Percentiles rank a stretch among this genome's conserved stretches.
Conservation (phyloP, 2,888 invertebrate species). For the Lepidocyrtinus sp. region DNA sequence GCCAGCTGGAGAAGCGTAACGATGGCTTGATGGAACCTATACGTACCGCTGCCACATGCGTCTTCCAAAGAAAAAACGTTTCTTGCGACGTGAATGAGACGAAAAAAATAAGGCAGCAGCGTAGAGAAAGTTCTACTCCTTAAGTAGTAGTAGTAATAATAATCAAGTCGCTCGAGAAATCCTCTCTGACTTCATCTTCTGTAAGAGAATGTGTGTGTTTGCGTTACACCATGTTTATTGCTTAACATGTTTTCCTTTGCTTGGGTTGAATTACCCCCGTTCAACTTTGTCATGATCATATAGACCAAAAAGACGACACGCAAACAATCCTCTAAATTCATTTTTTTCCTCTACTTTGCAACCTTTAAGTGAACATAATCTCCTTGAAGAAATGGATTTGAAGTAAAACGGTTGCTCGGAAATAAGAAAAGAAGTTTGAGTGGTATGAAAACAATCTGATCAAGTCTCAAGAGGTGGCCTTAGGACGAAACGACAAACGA, state of each 20-base stretch:
- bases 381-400: not conserved
- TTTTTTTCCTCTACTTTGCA: not conserved
- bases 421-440: not conserved
- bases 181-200: not conserved
- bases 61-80: not conserved
- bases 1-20: not conserved
- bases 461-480: not conserved
- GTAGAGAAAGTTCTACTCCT: not conserved
- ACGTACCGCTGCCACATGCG: not conserved
- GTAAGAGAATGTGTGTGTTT: not conserved
- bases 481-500: not conserved
- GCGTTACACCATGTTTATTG: not conserved
- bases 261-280: not conserved
- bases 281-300: not conserved
- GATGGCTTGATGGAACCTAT: not conserved
- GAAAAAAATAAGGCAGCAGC: too few species aligned
- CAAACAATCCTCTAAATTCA: not conserved
- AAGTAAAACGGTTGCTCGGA: not conserved
- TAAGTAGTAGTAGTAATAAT: not conserved
- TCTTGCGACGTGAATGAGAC: not conserved
- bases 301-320: not conserved
- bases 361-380: not conserved
- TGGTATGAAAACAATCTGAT: not conserved
- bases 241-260: not conserved
- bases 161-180: not conserved